Conservation (phyloP, 2,113 vertebrate species). For the Todiramphus chloris region DNA sequence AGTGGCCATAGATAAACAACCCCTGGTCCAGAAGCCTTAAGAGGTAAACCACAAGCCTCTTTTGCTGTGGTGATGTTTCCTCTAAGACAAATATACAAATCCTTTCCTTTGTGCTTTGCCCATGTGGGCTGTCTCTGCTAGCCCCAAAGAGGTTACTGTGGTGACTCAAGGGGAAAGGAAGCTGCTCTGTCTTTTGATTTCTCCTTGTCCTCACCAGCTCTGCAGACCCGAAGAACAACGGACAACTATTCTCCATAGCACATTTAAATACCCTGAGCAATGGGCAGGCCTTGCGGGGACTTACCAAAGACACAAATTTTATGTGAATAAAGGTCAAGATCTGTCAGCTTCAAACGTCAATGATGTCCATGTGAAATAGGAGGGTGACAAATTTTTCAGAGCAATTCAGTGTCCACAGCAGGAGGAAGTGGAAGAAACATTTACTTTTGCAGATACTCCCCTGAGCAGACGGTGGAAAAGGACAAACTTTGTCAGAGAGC, state of each 20-base stretch:
- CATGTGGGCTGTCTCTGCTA: background rate
- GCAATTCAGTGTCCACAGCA: background rate
- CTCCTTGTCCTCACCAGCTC: background rate
- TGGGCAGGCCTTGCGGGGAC: rapidly evolving
- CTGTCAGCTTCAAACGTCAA: background rate
- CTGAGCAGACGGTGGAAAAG: background rate
- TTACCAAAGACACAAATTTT: background rate
- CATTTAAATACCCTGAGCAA: background rate
- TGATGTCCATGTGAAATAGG: background rate
- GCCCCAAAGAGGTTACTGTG: background rate
- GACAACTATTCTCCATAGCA: background rate
- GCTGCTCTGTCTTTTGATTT: background rate
- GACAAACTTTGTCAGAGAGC: background rate
- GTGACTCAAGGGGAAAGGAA: background rate
- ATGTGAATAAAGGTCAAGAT: background rate
- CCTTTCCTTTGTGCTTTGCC: background rate
- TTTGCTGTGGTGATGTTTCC: background rate
- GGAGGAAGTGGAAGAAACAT: background rate
- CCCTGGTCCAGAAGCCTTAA: background rate
- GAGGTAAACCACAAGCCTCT: background rate
- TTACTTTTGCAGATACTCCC: background rate
- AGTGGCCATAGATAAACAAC: background rate
- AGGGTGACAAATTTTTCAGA: background rate
- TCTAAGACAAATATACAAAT: background rate
- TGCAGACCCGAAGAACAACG: background rate